A percentile compares a stretch with the other conserved stretches of the same genome.
These are phyloP conservation scores for Atherinomorus stipes DNA, from an alignment of 2,113 vertebrate species.

Conservation along the genomic window DNA sequence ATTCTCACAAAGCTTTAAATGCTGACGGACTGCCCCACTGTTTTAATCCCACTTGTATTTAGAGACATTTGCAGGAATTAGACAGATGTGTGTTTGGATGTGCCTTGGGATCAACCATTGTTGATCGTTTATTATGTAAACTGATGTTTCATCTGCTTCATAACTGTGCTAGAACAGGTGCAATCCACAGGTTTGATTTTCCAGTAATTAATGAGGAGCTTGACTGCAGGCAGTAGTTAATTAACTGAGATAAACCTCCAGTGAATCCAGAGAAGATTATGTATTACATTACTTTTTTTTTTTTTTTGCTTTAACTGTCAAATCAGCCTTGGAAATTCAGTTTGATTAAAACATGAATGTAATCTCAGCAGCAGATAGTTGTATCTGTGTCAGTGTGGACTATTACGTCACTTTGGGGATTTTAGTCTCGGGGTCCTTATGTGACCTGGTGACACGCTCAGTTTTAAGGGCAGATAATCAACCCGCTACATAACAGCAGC, in stretches of 20 bases:
- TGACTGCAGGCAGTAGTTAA: background rate
- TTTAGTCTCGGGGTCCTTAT: constrained; percentile 4
- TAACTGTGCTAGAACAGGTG: background rate
- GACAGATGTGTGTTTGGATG: background rate
- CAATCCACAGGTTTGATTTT: background rate
- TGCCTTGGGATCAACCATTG: constrained; percentile 2
- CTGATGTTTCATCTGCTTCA: background rate
- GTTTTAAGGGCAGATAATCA: constrained; percentile 18
- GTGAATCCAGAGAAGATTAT: background rate
- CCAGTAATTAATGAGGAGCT: too few species aligned
- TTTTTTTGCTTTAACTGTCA: too few species aligned
- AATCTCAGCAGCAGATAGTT: background rate
- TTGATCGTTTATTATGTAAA: background rate
- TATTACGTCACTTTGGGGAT: constrained; percentile 32
- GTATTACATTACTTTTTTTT: background rate
- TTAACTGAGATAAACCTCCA: background rate
- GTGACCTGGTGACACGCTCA: constrained; percentile 1
- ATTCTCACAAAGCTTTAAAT: background rate
- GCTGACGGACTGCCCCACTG: background rate
- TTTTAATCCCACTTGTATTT: background rate
- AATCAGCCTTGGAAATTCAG: background rate
- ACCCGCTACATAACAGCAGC: constrained; percentile 12
- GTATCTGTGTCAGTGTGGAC: background rate
- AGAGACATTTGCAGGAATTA: background rate
- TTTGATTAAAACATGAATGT: background rate